These are phyloP conservation scores for Habroteleia sp. DNA, from an alignment of 2,888 invertebrate genomes.

Conservation along the genomic window DNA sequence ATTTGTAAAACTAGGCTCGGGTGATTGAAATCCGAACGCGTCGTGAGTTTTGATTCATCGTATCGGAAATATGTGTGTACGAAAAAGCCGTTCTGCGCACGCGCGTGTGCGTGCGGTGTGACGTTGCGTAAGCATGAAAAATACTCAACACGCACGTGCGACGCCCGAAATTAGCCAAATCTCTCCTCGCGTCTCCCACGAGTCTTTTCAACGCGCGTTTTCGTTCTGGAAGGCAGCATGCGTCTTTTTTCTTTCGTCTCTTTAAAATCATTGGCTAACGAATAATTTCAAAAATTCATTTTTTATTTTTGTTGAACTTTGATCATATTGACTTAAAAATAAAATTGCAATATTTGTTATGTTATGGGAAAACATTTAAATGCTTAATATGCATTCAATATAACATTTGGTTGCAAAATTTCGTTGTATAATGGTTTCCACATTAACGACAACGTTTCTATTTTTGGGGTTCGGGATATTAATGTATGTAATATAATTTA, in stretches of 20 bases:
- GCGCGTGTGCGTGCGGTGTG: conserved; percentile 44
- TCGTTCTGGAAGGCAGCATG: conserved; percentile 26
- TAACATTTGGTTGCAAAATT: no score
- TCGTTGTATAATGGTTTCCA: no score
- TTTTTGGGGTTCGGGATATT: no score
- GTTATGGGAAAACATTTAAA: no score
- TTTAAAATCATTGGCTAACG: conserved; percentile 8
- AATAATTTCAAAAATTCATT: no score
- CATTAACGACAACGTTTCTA: no score
- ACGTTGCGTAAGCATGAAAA: conserved; percentile 69
- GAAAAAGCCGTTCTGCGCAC: conserved; percentile 36
- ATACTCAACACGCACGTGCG: conserved; percentile 73
- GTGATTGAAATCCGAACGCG: conserved; percentile 34
- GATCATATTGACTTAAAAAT: no score
- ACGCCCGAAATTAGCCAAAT: conserved; percentile 74
- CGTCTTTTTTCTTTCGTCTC: conserved; percentile 23
- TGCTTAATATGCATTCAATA: no score
- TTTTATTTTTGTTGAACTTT: no score
- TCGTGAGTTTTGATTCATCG: conserved; percentile 38
- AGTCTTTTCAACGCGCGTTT: conserved; percentile 33
- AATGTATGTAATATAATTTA: no score
- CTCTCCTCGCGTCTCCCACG: conserved; percentile 54
- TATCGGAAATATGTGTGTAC: conserved; percentile 30
- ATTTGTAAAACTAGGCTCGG: conserved; percentile 13
- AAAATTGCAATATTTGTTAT: no score